Base-by-base conservation (phyloP, 2,797 vertebrate genomes). In the Phoeniculus purpureus region DNA sequence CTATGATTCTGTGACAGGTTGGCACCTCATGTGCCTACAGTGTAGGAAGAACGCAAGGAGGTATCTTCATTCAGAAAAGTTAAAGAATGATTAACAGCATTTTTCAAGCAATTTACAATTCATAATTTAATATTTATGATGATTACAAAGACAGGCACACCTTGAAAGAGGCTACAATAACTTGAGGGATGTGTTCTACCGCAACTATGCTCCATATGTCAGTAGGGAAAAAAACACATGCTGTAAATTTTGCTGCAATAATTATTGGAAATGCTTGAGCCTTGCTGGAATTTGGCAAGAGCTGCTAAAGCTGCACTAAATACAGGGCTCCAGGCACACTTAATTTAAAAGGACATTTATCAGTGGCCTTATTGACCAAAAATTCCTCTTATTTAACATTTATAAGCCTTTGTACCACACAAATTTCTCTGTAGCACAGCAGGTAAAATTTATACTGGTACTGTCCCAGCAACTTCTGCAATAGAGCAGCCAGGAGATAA, bases 261-360 rank as follows among this genome's bases (percentile, higher is more conserved):
- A 94, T 93, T 92, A 92, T 55, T 90, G 87, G 78, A 95, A 91
- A 79, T 79, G 71, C 58, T 81, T 34, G 67, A 95, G 82, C 65
- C 74, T 85, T 47, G 55, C 67, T 88, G 77, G 60, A 90, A 84
- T 87, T 79, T 82, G 80, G 87, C 89, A 94, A 79, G 34, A 93
- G 85, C 59, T 82, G 37, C 59, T 71, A 82, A 74, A 75, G n/a
- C 80, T 81, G 32, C 80, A 89, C 81, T 95, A 95, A 89, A 93
- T 95, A 93, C 58, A 88, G 91, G 80, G 66, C 89, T 96, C 82
- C 67, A 94, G 92, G 81, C 80, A 89, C 91, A 80, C 71, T 93
- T 88, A 66, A 91, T 75, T 89, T 87, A 94, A 65, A 58, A 73
- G 74, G 73, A 93, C 45, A 91, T 94, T 90, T 94, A 94, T 93